Evolutionary conservation across 1,140 invertebrate species (phyloP), one percentile per base, ranked within the genome.

Genomic region (Bombus huntii): DNA sequence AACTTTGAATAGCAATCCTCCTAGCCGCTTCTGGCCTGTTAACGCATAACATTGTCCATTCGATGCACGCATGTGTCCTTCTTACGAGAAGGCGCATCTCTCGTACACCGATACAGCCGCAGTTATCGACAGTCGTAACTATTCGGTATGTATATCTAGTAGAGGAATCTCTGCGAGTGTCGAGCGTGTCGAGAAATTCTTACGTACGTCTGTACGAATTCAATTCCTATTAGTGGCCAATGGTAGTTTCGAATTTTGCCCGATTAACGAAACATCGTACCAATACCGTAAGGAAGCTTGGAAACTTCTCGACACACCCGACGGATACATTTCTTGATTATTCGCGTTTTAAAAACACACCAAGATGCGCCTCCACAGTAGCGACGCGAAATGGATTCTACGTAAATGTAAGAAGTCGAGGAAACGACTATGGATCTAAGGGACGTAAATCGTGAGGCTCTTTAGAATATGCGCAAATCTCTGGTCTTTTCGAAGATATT

Each of bases 321-420:
- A 76, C 44, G 28, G 78, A 88, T 87, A 90, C 85, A 90, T 39
- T 65, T 42, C 44, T 39, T 42, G 3, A 12, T 59, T 59, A 22
- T 66, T 76, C 62, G 77, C 70, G 57, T 76, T 65, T 44, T 47
- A 44, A 79, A 88, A 88, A 88, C 80, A 88, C 71, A 89, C 77
- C 88, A 87, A 88, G 81, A 87, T 92, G 87, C 88, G 89, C 74
- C 88, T 81, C 76, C 71, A 71, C 15, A n/a, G 78, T 82, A 81
- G 68, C 73, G 77, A 87, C 44, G 34, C 76, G 80, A 85, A 78
- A 78, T 47, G 75, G 47, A 85, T 9, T 5, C 8, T 44, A n/a
- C 18, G 39, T 31, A 25, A 75, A 39, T 72, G n/a, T 70, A 44
- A 25, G 5, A 6, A 22, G 22, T 53, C 22, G 66, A 22, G 44